Conservation (phyloP, 2,113 vertebrate species). For the Gallinago jamesoni region DNA sequence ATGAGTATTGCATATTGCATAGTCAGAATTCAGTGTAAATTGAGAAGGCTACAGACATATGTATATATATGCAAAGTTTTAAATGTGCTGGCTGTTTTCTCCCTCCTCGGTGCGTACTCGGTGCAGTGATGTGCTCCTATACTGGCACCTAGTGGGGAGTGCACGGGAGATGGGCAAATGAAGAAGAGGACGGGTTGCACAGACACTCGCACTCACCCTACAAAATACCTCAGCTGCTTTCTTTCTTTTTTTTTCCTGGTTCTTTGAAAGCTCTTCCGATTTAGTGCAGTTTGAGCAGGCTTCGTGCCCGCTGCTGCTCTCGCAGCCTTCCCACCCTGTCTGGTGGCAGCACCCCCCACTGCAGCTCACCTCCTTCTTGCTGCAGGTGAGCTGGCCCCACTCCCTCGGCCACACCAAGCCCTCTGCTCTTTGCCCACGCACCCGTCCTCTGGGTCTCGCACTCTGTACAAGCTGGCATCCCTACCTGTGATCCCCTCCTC, state of each 20-base stretch:
- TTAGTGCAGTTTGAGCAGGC: background rate
- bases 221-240: rapidly evolving
- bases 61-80: background rate
- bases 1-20: too few species aligned
- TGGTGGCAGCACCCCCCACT: background rate
- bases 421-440: background rate
- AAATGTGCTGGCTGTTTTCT: background rate
- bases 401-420: rapidly evolving
- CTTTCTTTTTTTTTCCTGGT: background rate
- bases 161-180: background rate
- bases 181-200: background rate
- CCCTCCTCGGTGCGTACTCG: rapidly evolving
- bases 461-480: background rate
- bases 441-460: too few species aligned
- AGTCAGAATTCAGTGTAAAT: background rate
- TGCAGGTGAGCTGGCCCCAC: too few species aligned
- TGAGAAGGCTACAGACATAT: background rate
- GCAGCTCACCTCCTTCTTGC: background rate
- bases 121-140: slow-evolving; percentile 23
- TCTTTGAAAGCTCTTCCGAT: background rate
- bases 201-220: rapidly evolving
- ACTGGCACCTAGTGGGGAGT: slow-evolving; percentile 74
- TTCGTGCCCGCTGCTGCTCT: rapidly evolving
- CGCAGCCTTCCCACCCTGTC: background rate
- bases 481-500: background rate